Conservation (phyloP, 2,113 vertebrate genomes). For the Seriola quinqueradiata region DNA sequence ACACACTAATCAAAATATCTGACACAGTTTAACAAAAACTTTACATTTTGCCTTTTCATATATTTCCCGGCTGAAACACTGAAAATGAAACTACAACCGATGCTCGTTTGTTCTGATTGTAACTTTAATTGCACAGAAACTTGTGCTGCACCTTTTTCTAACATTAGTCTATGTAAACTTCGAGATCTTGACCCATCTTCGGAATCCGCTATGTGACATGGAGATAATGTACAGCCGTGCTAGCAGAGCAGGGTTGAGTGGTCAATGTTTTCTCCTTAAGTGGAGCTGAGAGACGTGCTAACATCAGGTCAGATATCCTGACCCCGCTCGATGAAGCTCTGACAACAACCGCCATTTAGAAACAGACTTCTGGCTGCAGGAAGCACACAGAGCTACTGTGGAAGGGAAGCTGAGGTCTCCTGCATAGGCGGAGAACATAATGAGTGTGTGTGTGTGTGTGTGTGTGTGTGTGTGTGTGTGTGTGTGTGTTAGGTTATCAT, state of each 20-base stretch:
- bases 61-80: background rate
- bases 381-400: constrained; percentile 28
- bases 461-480: constrained; percentile 33
- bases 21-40: background rate
- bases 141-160: background rate
- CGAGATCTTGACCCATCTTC: background rate
- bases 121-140: background rate
- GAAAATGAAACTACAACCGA: background rate
- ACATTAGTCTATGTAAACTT: background rate
- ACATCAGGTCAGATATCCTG: constrained; percentile 61
- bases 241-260: constrained; percentile 66
- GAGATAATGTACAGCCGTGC: constrained; percentile 10
- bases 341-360: constrained; percentile 60
- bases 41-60: background rate
- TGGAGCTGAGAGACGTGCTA: constrained; percentile 59
- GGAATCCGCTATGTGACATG: constrained; percentile 21
- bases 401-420: constrained; percentile 51
- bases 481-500: constrained; percentile 56
- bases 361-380: constrained; percentile 39
- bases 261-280: constrained; percentile 64
- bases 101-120: background rate
- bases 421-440: constrained; percentile 47
- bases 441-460: constrained; percentile 46
- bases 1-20: background rate
- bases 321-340: constrained; percentile 50